Conservation (phyloP, 2,113 vertebrate genomes). For the Zingel zingel region DNA sequence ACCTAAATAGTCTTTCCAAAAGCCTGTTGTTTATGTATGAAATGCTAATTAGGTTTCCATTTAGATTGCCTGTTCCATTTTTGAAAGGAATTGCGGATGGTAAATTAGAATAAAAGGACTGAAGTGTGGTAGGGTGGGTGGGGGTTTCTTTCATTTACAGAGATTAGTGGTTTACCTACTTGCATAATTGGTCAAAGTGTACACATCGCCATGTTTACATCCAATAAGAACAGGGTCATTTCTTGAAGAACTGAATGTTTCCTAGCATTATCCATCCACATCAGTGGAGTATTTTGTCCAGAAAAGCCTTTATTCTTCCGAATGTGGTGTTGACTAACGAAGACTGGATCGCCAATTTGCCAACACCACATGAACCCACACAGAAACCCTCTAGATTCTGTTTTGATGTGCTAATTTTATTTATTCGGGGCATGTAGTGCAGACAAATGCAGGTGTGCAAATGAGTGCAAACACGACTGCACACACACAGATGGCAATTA, state of each 20-base stretch:
- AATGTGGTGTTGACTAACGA: slow-evolving; percentile 53
- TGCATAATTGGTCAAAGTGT: slow-evolving; percentile 36
- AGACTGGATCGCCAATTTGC: slow-evolving; percentile 38
- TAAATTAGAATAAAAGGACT: slow-evolving; percentile 66
- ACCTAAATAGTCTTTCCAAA: slow-evolving; percentile 61
- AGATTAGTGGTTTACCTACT: slow-evolving; percentile 49
- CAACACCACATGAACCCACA: slow-evolving; percentile 1
- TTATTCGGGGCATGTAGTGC: slow-evolving; percentile 42
- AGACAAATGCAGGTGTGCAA: slow-evolving; percentile 64
- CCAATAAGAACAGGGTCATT: slow-evolving; percentile 42
- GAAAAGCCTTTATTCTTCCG: slow-evolving; percentile 27
- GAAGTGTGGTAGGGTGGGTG: neutral
- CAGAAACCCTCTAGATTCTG: slow-evolving; percentile 35
- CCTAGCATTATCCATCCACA: neutral
- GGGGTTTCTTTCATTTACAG: slow-evolving; percentile 41
- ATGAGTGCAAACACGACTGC: slow-evolving; percentile 41
- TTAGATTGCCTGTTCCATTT: slow-evolving; percentile 65
- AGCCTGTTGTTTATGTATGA: slow-evolving; percentile 79
- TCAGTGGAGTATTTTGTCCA: slow-evolving; percentile 38
- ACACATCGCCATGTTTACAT: slow-evolving; percentile 47
- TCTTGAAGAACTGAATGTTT: slow-evolving; percentile 10
- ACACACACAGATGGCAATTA: slow-evolving; percentile 48
- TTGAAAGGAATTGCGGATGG: slow-evolving; percentile 70
- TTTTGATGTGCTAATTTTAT: slow-evolving; percentile 83
- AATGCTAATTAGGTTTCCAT: slow-evolving; percentile 76